phyloP scores from a whole-genome alignment of 2,797 vertebrate species.

The Parotocinclus haroldoi region DNA sequence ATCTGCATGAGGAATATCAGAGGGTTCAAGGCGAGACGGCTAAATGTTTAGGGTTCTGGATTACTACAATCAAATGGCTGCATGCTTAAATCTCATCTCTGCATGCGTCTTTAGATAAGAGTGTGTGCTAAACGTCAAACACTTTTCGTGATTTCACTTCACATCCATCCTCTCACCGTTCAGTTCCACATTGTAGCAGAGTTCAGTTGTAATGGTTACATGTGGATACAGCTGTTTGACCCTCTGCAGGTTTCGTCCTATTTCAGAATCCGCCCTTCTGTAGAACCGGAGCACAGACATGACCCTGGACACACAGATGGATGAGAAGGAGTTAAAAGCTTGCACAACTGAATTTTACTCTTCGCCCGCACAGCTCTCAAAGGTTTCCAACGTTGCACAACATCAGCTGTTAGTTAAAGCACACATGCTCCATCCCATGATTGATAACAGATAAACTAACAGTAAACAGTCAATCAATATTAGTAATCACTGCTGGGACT shows the following conservation, averaged over 20 bases:
- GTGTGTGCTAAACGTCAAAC: too few species aligned
- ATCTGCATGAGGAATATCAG: too few species aligned
- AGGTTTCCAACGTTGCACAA: too few species aligned
- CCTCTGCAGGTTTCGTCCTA: conserved; percentile 57
- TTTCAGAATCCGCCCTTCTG: conserved; percentile 59
- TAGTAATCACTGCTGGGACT: neutral
- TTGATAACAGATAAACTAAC: too few species aligned
- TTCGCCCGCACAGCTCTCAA: too few species aligned
- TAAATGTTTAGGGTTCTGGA: too few species aligned
- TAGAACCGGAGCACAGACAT: conserved; percentile 75
- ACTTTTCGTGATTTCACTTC: neutral
- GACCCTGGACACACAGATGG: conserved; percentile 41
- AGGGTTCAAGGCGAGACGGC: too few species aligned
- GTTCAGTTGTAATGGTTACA: conserved; percentile 63
- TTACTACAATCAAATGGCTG: too few species aligned
- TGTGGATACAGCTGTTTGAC: conserved; percentile 61
- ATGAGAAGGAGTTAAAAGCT: neutral
- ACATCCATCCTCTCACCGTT: conserved; percentile 58
- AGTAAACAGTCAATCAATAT: neutral
- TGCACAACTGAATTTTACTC: neutral
- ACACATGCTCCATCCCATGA: too few species aligned
- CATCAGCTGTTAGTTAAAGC: too few species aligned
- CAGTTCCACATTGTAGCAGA: conserved; percentile 78
- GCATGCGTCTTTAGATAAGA: too few species aligned
- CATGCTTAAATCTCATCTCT: too few species aligned